These are phyloP conservation scores for Chaetophractus vellerosus DNA, from an alignment of 2,797 vertebrate species.

Conservation along the genomic window DNA sequence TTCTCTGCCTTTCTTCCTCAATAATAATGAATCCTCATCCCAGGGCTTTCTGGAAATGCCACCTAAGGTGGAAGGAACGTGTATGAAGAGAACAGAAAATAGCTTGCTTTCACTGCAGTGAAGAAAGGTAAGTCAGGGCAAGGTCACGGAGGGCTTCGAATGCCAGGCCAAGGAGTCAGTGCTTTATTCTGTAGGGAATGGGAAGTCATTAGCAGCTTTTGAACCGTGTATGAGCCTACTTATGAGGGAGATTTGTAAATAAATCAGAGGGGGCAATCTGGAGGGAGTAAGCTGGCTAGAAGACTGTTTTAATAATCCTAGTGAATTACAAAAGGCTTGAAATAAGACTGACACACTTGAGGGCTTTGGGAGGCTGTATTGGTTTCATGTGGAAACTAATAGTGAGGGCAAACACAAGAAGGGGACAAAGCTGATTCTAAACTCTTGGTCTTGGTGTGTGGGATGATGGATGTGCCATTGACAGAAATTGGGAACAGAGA, in stretches of 20 bases:
- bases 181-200: neutral
- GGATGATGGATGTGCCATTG: accelerated
- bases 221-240: neutral
- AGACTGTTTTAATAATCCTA: neutral
- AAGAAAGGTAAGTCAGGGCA: neutral
- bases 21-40: neutral
- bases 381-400: accelerated
- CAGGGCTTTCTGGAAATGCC: neutral
- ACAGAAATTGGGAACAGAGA: neutral
- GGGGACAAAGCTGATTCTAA: accelerated
- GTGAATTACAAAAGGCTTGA: neutral
- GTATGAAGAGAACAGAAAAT: neutral
- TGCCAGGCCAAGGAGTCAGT: accelerated
- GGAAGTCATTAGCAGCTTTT: neutral
- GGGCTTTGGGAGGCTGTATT: neutral
- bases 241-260: neutral
- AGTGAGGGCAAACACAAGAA: neutral
- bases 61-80: neutral
- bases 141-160: neutral
- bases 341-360: neutral
- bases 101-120: neutral
- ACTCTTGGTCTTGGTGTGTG: neutral
- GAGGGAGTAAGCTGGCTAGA: neutral
- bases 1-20: neutral
- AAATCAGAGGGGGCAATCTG: neutral